Percentiles rank a stretch among this genome's conserved stretches.
phyloP scores from a whole-genome alignment of 2,113 vertebrate species.

The Silurus meridionalis region DNA sequence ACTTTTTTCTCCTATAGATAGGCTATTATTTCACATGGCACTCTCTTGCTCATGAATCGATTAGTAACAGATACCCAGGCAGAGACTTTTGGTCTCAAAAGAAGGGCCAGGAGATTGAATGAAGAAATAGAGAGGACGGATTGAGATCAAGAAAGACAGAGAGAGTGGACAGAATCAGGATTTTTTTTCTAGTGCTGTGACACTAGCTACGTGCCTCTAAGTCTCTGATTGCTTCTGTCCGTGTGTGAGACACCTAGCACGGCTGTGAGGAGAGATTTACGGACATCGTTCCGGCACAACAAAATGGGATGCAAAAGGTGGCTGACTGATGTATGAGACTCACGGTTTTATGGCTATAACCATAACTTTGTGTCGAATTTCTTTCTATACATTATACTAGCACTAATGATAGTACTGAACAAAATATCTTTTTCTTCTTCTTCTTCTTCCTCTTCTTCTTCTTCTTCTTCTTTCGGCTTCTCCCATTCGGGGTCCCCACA shows the following conservation, averaged over 20 bases:
- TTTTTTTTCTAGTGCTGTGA: neutral
- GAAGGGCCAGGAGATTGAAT: constrained; percentile 32
- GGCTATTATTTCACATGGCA: constrained; percentile 61
- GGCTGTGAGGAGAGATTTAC: neutral
- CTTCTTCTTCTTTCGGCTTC: too few relatives aligned
- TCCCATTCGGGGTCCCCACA: too few relatives aligned
- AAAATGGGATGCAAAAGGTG: neutral
- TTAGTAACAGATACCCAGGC: constrained; percentile 53
- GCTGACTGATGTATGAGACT: neutral
- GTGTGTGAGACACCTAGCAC: neutral
- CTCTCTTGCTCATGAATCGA: constrained; percentile 54
- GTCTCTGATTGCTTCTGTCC: neutral
- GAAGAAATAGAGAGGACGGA: constrained; percentile 26
- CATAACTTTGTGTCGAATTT: neutral
- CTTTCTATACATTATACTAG: neutral
- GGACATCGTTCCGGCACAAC: neutral
- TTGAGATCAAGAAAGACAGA: constrained; percentile 3
- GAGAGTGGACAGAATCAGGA: neutral
- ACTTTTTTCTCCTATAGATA: constrained; percentile 59
- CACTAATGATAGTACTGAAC: too few relatives aligned
- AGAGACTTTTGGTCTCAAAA: constrained; percentile 42
- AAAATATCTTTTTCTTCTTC: too few relatives aligned
- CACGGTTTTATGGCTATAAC: neutral
- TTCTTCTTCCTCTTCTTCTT: too few relatives aligned
- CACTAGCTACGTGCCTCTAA: constrained; percentile 3